Conservation (phyloP, 2,113 vertebrate genomes). For the Gadus chalcogrammus region DNA sequence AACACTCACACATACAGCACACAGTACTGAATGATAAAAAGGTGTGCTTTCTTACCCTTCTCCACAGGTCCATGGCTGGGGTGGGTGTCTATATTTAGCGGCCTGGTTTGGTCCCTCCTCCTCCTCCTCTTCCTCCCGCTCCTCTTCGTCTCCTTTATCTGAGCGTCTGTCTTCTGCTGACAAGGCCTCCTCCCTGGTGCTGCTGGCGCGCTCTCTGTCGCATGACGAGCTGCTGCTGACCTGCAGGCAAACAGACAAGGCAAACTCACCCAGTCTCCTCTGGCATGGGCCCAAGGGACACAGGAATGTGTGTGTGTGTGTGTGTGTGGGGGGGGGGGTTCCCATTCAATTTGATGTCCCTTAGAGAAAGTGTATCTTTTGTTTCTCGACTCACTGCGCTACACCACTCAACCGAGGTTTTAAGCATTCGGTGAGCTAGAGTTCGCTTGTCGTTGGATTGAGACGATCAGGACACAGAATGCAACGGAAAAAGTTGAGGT, state of each 20-base stretch:
- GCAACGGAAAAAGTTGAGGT: no score
- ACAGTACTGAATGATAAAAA: no score
- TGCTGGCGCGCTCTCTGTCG: slow-evolving; percentile 32
- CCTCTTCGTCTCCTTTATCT: slow-evolving; percentile 23
- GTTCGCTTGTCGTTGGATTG: no score
- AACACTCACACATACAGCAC: no score
- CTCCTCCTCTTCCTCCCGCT: slow-evolving; percentile 12
- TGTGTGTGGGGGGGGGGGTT: slow-evolving; percentile 34
- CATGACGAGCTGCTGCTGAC: slow-evolving; percentile 44
- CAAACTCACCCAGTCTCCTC: slow-evolving; percentile 72
- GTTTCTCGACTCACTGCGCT: no score
- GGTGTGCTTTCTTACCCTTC: slow-evolving; percentile 77
- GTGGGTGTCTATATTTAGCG: slow-evolving; percentile 74
- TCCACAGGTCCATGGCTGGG: slow-evolving; percentile 83
- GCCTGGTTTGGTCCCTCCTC: no score
- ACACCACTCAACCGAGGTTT: no score
- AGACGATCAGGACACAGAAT: no score
- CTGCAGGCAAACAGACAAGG: slow-evolving; percentile 68
- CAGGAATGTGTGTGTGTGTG: slow-evolving; percentile 43
- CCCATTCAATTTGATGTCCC: slow-evolving; percentile 53
- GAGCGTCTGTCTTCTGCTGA: slow-evolving; percentile 19
- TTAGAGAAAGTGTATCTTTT: not conserved
- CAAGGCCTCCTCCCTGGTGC: slow-evolving; percentile 24
- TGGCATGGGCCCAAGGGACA: slow-evolving; percentile 60
- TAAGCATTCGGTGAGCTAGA: no score